Conservation (phyloP, 1,140 invertebrate genomes). For the Trialeurodes vaporariorum region DNA sequence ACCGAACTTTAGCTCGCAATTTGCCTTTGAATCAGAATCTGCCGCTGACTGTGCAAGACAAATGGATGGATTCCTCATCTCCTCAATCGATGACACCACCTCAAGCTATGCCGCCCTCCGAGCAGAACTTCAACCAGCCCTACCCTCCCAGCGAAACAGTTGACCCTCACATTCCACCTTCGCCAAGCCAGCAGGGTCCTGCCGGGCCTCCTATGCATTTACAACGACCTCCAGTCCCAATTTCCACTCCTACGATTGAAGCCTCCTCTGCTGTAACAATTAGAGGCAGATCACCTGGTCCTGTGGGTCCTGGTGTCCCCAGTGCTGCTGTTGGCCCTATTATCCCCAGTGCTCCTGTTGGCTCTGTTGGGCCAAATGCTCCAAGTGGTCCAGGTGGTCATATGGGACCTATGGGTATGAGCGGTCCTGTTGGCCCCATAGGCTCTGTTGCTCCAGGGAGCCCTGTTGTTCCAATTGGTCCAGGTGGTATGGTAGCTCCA, state of each 20-base stretch:
- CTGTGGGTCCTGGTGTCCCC: neutral
- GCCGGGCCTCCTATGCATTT: slow-evolving; percentile 37
- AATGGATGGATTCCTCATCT: slow-evolving; percentile 20
- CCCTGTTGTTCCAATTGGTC: neutral
- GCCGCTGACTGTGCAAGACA: slow-evolving; percentile 53
- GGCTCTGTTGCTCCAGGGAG: neutral
- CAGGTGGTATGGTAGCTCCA: neutral
- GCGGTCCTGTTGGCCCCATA: neutral
- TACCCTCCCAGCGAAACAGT: neutral
- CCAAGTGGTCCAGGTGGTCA: neutral
- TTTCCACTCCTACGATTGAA: neutral
- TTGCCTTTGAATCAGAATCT: slow-evolving; percentile 75
- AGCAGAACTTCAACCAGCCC: neutral
- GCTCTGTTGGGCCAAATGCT: neutral
- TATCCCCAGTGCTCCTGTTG: neutral
- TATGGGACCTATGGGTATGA: neutral
- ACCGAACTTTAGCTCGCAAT: slow-evolving; percentile 77
- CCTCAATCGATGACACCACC: neutral
- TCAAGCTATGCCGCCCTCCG: neutral
- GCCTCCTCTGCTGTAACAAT: neutral
- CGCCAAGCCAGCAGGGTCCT: slow-evolving; percentile 30
- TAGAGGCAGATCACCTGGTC: neutral
- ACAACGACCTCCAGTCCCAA: slow-evolving; percentile 30
- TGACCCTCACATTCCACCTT: slow-evolving; percentile 20
- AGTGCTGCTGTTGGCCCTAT: neutral